These are phyloP conservation scores for Acanthococcus lagerstroemiae DNA, from an alignment of 2,888 invertebrate genomes.

Conservation along the genomic window DNA sequence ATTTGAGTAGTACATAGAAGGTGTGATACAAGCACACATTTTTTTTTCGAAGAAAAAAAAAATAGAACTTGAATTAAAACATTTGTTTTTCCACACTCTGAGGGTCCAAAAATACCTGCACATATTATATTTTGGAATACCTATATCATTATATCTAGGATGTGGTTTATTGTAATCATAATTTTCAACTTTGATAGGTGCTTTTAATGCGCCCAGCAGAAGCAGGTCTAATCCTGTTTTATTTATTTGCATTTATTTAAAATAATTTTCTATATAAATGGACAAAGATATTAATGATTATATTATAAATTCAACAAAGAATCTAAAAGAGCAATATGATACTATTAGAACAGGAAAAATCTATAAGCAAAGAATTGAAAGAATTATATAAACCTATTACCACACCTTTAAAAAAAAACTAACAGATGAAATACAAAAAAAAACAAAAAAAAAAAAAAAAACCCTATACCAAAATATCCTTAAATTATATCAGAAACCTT, in stretches of 20 bases:
- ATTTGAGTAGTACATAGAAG: too few relatives aligned
- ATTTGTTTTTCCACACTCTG: neutral
- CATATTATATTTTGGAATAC: too few relatives aligned
- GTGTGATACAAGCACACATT: too few relatives aligned
- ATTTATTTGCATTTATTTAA: neutral
- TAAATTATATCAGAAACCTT: neutral
- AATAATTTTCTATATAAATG: neutral
- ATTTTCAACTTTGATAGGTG: too few relatives aligned
- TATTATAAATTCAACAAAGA: neutral
- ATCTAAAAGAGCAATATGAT: slow-evolving; percentile 3
- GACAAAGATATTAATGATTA: neutral
- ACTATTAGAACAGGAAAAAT: neutral
- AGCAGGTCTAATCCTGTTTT: too few relatives aligned
- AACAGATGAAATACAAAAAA: neutral
- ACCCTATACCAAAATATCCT: neutral
- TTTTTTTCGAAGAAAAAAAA: too few relatives aligned
- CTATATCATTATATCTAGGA: too few relatives aligned
- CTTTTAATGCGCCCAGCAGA: too few relatives aligned
- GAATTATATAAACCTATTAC: neutral
- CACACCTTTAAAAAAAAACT: neutral
- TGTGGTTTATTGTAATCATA: too few relatives aligned
- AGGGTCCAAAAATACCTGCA: too few relatives aligned
- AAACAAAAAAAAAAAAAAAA: too few relatives aligned
- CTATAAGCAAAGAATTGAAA: neutral
- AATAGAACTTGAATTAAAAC: neutral